Percentiles rank a stretch among this genome's conserved stretches.
Evolutionary conservation across 2,888 invertebrate genomes (phyloP).

Genomic region (Perdita meconis): DNA sequence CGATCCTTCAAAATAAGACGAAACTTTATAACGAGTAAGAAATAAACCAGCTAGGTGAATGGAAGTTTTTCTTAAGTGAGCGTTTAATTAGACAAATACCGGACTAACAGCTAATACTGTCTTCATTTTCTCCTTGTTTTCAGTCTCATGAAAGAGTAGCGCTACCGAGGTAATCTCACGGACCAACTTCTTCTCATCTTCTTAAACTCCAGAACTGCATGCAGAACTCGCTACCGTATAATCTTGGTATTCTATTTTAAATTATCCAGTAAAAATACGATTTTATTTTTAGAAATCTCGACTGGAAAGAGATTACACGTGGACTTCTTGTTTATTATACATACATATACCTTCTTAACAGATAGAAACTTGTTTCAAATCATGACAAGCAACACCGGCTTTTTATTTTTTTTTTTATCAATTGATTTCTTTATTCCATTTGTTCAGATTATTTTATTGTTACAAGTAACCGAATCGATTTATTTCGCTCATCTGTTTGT

Average conservation of each 20-base stretch:
- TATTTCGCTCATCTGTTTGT: too few species aligned
- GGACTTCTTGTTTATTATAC: background rate
- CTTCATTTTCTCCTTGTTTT: constrained; percentile 40
- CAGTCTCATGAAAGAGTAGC: constrained; percentile 28
- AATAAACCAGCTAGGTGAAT: constrained; percentile 39
- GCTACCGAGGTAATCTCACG: constrained; percentile 45
- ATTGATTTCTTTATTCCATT: background rate
- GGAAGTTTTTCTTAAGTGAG: constrained; percentile 14
- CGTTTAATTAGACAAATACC: constrained; percentile 61
- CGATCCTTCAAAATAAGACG: constrained; percentile 3
- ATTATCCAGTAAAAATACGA: constrained; percentile 42
- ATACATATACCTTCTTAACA: background rate
- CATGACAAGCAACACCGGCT: background rate
- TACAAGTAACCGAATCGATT: background rate
- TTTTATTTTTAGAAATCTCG: too few species aligned
- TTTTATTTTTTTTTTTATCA: background rate
- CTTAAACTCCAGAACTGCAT: constrained; percentile 31
- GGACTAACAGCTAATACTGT: constrained; percentile 32
- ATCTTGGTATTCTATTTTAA: constrained; percentile 44
- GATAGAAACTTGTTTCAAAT: background rate
- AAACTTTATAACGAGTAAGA: constrained; percentile 16
- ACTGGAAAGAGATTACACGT: constrained; percentile 4
- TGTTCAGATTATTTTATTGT: constrained; percentile 10
- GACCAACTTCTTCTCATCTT: constrained; percentile 43
- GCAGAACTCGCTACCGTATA: constrained; percentile 37